Conservation (phyloP, 1,140 invertebrate species). For the Theocolax elegans region DNA sequence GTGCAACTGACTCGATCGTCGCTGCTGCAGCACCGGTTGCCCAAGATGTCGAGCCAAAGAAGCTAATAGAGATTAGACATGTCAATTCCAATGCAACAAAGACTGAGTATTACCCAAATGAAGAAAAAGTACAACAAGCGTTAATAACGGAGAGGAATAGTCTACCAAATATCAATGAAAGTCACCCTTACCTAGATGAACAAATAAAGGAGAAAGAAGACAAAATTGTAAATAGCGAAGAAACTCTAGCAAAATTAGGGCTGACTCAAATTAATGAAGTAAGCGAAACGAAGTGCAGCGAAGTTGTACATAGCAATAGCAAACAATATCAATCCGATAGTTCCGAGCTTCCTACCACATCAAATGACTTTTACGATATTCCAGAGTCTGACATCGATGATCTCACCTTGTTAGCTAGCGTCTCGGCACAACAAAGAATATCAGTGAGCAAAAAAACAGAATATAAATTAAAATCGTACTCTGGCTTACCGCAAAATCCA, state of each 20-base stretch:
- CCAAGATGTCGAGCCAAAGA: neutral
- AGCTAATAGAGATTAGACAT: neutral
- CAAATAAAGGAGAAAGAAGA: neutral
- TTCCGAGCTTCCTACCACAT: neutral
- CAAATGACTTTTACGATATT: slow-evolving; percentile 7
- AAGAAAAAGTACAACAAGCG: slow-evolving; percentile 26
- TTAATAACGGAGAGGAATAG: neutral
- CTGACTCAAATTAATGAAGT: neutral
- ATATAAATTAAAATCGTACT: slow-evolving; percentile 55
- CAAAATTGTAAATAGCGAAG: slow-evolving; percentile 9
- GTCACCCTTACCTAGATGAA: neutral
- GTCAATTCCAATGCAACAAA: slow-evolving; percentile 15
- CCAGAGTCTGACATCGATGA: slow-evolving; percentile 52
- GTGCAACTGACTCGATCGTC: neutral
- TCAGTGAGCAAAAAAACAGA: neutral
- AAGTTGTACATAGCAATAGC: slow-evolving; percentile 21
- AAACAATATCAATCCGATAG: neutral
- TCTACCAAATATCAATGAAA: neutral
- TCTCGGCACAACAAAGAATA: slow-evolving; percentile 49
- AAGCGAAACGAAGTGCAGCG: neutral
- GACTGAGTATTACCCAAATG: slow-evolving; percentile 22
- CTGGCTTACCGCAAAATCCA: slow-evolving; percentile 24
- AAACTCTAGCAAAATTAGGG: neutral
- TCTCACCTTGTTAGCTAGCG: slow-evolving; percentile 59
- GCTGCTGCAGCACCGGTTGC: neutral